Conservation (phyloP, 2,888 invertebrate genomes). For the Psococerastis gibbosa region DNA sequence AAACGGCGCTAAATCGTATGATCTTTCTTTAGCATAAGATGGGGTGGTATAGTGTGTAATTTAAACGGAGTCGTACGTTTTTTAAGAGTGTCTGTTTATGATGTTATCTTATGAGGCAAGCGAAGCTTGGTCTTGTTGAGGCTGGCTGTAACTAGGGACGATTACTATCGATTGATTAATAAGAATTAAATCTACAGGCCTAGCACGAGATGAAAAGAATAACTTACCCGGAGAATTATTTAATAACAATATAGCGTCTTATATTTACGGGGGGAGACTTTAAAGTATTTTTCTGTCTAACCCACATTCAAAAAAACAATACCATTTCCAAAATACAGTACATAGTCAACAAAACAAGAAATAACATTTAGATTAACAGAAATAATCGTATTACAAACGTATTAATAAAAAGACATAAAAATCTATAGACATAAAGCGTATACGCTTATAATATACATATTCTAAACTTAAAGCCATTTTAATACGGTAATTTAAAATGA, state of each 20-base stretch:
- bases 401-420: background rate
- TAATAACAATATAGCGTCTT: background rate
- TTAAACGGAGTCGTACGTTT: background rate
- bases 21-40: background rate
- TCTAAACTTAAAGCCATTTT: background rate
- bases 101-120: conserved; percentile 8
- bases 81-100: background rate
- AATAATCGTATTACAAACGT: background rate
- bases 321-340: too few relatives aligned
- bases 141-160: background rate
- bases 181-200: background rate
- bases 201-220: background rate
- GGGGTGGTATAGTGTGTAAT: background rate
- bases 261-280: too few relatives aligned
- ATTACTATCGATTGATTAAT: background rate
- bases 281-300: background rate
- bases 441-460: background rate
- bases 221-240: background rate
- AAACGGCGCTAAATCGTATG: conserved; percentile 10
- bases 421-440: background rate
- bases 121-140: background rate
- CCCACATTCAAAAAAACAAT: background rate
- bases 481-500: background rate
- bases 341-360: too few relatives aligned
- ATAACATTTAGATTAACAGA: background rate